These are phyloP conservation scores for Argyrosomus japonicus DNA, from an alignment of 2,113 vertebrate genomes.

Conservation along the genomic window DNA sequence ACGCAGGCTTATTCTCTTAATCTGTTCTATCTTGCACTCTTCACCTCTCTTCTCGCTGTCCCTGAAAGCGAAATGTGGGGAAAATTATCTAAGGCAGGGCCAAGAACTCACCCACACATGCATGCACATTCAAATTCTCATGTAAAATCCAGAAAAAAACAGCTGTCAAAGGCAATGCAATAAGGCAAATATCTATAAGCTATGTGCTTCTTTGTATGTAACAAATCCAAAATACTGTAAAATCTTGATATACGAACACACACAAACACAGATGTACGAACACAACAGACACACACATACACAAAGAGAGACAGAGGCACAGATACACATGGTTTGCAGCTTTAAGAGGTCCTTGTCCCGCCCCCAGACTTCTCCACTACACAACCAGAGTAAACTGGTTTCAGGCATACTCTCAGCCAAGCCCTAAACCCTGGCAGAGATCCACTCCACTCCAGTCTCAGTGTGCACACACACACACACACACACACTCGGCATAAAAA, in stretches of 20 bases:
- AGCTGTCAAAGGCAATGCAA: not conserved
- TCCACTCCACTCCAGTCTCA: constrained; percentile 64
- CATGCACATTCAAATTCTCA: constrained; percentile 9
- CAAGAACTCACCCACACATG: constrained; percentile 42
- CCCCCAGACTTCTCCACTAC: constrained; percentile 79
- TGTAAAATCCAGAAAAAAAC: not conserved
- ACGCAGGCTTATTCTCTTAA: constrained; percentile 24
- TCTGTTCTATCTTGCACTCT: constrained; percentile 36
- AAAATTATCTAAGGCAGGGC: constrained; percentile 43
- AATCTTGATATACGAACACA: not conserved
- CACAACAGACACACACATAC: constrained; percentile 37
- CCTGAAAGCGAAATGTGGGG: constrained; percentile 49
- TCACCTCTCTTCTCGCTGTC: constrained; percentile 22
- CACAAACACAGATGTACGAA: constrained; percentile 20
- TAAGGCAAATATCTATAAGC: not conserved
- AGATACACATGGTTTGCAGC: constrained; percentile 66
- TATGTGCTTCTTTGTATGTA: not conserved
- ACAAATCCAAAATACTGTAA: constrained; percentile 16
- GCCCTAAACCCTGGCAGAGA: constrained; percentile 82
- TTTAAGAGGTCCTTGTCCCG: constrained; percentile 82
- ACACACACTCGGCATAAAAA: constrained; percentile 22
- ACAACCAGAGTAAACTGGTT: constrained; percentile 89
- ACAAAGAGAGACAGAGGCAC: constrained; percentile 19
- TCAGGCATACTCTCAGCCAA: constrained; percentile 85
- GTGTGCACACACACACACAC: not conserved